Evolutionary conservation across 2,797 vertebrate genomes (phyloP).

Genomic region (Pampus argenteus): DNA sequence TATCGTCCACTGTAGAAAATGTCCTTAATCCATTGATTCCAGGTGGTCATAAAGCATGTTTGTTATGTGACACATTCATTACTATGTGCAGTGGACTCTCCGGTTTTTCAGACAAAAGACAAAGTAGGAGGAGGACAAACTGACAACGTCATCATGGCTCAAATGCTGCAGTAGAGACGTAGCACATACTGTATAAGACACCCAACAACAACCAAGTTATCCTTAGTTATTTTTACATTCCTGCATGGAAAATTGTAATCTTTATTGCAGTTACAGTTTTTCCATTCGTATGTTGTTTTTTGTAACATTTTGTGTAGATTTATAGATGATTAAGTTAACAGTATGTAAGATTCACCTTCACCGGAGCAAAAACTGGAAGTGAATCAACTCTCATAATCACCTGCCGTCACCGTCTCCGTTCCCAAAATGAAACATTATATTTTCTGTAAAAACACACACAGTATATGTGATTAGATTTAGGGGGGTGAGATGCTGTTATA

Average conservation of each 20-base stretch:
- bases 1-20: constrained; percentile 19
- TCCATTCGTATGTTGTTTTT: neutral
- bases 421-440: constrained; percentile 8
- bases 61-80: constrained; percentile 33
- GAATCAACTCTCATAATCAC: constrained; percentile 12
- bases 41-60: constrained; percentile 21
- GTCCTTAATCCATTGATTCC: constrained; percentile 21
- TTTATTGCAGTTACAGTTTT: neutral
- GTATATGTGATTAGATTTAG: neutral
- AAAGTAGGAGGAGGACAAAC: constrained; percentile 23
- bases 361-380: constrained; percentile 5
- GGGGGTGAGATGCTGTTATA: neutral
- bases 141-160: constrained; percentile 24
- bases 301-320: neutral
- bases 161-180: neutral
- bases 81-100: constrained; percentile 12
- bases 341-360: neutral
- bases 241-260: neutral
- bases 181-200: too few relatives aligned
- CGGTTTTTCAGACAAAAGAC: constrained; percentile 35
- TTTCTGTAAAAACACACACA: neutral
- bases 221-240: neutral
- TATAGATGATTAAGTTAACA: neutral
- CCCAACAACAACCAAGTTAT: too few relatives aligned
- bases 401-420: constrained; percentile 2